Conservation (phyloP, 2,888 invertebrate genomes). For the Drosophila bunnanda region DNA sequence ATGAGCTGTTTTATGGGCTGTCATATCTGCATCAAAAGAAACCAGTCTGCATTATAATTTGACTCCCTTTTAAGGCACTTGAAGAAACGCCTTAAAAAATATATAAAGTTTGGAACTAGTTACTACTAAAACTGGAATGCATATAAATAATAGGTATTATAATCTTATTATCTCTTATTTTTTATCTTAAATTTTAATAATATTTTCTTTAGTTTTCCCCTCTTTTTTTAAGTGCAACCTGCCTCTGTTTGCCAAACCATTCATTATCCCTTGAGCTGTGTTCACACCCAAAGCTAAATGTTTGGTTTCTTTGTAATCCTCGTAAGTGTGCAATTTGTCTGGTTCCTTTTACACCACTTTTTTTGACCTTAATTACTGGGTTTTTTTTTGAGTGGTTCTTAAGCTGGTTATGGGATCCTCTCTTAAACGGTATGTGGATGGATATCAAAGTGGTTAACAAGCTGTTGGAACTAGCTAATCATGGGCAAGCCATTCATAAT, state of each 20-base stretch:
- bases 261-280: slow-evolving; percentile 51
- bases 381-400: slow-evolving; percentile 3
- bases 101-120: background rate
- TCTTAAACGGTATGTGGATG: slow-evolving; percentile 24
- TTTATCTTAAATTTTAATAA: background rate
- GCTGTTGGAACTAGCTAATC: background rate
- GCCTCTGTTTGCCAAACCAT: slow-evolving; percentile 44
- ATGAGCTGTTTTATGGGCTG: slow-evolving; percentile 75
- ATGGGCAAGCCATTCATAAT: slow-evolving; percentile 3
- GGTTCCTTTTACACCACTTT: slow-evolving; percentile 5
- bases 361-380: slow-evolving; percentile 18
- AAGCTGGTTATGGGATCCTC: slow-evolving; percentile 14
- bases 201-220: background rate
- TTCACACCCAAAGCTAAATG: slow-evolving; percentile 63
- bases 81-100: background rate
- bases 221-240: background rate
- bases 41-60: slow-evolving; percentile 35
- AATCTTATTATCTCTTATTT: too few species aligned
- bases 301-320: slow-evolving; percentile 54
- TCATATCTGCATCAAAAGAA: slow-evolving; percentile 41
- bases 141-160: too few species aligned
- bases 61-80: background rate
- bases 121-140: too few species aligned
- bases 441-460: slow-evolving; percentile 27
- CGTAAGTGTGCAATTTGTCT: slow-evolving; percentile 52